Evolutionary conservation across 35 echinoderm and acorn worm species (phyloP).

Genomic region (Heliocidaris tuberculata): DNA sequence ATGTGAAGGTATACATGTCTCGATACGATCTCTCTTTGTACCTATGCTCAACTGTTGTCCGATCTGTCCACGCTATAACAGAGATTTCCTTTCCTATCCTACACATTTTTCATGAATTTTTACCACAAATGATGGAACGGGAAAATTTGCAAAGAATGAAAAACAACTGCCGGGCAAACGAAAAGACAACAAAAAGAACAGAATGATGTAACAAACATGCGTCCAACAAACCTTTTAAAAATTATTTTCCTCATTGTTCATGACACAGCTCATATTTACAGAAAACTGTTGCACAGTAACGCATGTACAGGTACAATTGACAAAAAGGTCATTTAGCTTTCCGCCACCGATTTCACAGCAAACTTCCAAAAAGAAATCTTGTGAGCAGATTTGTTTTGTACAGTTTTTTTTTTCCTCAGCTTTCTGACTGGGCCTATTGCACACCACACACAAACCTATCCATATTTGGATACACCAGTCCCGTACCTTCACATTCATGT

Average conservation of each 20-base stretch:
- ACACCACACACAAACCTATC: conserved; percentile 40
- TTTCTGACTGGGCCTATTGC: conserved; percentile 37
- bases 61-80: neutral
- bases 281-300: neutral
- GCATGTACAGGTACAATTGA: neutral
- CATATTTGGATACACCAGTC: neutral
- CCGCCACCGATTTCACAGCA: neutral
- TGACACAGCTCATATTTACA: conserved; percentile 10
- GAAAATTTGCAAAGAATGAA: neutral
- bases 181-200: neutral
- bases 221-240: neutral
- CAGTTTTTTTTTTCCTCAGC: neutral
- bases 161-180: neutral
- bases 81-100: neutral
- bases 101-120: neutral
- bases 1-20: neutral
- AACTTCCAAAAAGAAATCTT: neutral
- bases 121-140: neutral
- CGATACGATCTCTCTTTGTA: neutral
- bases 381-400: neutral
- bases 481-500: neutral
- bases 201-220: neutral
- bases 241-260: conserved; percentile 6
- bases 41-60: neutral
- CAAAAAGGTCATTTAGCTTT: neutral